phyloP scores from a whole-genome alignment of 2,113 vertebrate genomes.

The Pipra filicauda region DNA sequence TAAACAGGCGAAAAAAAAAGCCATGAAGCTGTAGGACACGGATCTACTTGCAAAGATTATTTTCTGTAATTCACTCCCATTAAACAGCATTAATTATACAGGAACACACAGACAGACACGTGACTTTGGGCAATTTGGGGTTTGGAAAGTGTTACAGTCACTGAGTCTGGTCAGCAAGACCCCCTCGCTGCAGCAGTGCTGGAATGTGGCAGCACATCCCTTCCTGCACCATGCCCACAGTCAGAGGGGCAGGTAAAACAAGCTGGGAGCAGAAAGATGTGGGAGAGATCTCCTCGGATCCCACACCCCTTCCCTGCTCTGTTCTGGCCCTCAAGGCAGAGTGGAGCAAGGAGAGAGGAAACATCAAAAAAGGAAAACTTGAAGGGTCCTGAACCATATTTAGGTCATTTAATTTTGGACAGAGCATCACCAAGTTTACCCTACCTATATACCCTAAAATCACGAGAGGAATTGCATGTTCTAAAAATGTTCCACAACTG shows the following conservation, averaged over 20 bases:
- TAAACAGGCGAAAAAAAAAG: not conserved
- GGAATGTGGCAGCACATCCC: not conserved
- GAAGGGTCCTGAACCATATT: not conserved
- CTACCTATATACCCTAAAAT: not conserved
- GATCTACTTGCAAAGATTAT: not conserved
- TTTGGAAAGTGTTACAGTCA: not conserved
- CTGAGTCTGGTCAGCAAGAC: not conserved
- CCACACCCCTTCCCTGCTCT: not conserved
- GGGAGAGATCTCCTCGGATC: rapidly evolving
- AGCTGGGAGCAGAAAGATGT: not conserved
- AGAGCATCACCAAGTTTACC: not conserved
- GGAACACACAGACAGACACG: not conserved
- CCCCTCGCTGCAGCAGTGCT: not conserved
- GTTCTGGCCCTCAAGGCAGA: not conserved
- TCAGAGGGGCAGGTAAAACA: not conserved
- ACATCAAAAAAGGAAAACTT: not conserved
- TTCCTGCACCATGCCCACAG: rapidly evolving
- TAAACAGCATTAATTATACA: not conserved
- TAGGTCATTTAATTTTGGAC: not conserved
- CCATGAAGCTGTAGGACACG: not conserved
- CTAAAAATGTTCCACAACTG: not conserved
- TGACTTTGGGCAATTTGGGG: not conserved
- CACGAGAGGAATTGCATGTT: not conserved
- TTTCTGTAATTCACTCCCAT: not conserved
- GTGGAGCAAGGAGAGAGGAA: not conserved